Percentiles rank a stretch among this genome's conserved stretches.
Evolutionary conservation across 2,888 invertebrate species (phyloP).

Genomic region (Copidosoma aretas): DNA sequence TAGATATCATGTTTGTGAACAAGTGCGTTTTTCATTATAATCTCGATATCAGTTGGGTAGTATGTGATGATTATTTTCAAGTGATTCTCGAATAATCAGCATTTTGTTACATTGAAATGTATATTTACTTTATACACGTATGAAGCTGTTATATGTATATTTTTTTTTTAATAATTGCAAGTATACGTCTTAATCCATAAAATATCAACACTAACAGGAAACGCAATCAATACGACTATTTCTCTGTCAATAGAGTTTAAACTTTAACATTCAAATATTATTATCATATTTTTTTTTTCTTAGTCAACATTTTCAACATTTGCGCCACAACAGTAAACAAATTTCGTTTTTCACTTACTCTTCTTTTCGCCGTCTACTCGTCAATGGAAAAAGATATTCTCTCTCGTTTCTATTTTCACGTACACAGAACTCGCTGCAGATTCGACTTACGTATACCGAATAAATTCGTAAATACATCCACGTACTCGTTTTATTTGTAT

Average conservation of each 20-base stretch:
- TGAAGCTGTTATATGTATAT: constrained; percentile 22
- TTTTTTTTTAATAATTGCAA: constrained; percentile 12
- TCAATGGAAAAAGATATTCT: constrained; percentile 31
- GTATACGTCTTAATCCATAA: constrained; percentile 10
- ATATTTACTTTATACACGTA: constrained; percentile 2
- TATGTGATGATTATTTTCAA: constrained; percentile 26
- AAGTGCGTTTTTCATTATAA: constrained; percentile 14
- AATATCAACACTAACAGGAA: constrained; percentile 36
- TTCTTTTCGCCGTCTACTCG: constrained; percentile 11
- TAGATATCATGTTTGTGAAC: constrained; percentile 29
- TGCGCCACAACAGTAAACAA: constrained; percentile 36
- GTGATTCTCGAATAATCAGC: constrained; percentile 8
- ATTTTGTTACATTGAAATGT: constrained; percentile 20
- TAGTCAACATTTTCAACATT: constrained; percentile 22
- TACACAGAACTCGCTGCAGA: too few species aligned
- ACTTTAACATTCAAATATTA: constrained; percentile 37
- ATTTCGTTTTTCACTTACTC: constrained; percentile 29
- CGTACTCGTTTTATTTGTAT: constrained; percentile 41
- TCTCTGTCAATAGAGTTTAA: constrained; percentile 26
- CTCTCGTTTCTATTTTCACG: too few species aligned
- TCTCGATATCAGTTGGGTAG: constrained; percentile 11
- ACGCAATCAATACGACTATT: constrained; percentile 26
- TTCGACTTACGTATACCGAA: constrained; percentile 52
- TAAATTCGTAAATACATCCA: constrained; percentile 45
- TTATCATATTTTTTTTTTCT: constrained; percentile 25